Conservation (phyloP, 2,113 vertebrate genomes). For the Balaeniceps rex region DNA sequence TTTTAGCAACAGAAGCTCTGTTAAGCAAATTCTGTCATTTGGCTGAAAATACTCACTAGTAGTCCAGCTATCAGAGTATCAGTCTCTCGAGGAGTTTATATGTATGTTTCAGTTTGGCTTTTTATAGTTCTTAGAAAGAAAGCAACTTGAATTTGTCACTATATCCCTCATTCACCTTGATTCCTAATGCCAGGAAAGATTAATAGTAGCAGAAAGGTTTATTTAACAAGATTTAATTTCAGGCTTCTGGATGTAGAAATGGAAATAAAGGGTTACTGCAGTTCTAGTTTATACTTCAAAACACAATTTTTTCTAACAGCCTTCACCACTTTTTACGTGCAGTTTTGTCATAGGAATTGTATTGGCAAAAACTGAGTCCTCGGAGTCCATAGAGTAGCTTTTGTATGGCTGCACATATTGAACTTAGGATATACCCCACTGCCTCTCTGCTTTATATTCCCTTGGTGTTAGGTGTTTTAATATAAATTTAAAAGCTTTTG, state of each 20-base stretch:
- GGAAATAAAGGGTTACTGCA: background rate
- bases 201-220: background rate
- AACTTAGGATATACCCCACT: background rate
- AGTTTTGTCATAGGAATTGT: background rate
- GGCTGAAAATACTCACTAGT: background rate
- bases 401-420: background rate
- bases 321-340: background rate
- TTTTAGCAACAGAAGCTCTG: background rate
- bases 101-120: background rate
- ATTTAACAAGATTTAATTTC: background rate
- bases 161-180: background rate
- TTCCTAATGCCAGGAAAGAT: background rate
- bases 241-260: background rate
- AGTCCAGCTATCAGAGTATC: background rate
- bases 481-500: background rate
- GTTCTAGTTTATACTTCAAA: background rate
- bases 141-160: background rate
- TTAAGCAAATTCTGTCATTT: background rate
- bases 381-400: accelerated
- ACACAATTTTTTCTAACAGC: background rate
- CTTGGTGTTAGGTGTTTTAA: background rate
- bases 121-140: background rate
- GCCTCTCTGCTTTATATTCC: background rate
- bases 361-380: background rate
- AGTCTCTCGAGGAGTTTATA: background rate